Conservation (phyloP, 2,113 vertebrate genomes). For the Tinamus guttatus region DNA sequence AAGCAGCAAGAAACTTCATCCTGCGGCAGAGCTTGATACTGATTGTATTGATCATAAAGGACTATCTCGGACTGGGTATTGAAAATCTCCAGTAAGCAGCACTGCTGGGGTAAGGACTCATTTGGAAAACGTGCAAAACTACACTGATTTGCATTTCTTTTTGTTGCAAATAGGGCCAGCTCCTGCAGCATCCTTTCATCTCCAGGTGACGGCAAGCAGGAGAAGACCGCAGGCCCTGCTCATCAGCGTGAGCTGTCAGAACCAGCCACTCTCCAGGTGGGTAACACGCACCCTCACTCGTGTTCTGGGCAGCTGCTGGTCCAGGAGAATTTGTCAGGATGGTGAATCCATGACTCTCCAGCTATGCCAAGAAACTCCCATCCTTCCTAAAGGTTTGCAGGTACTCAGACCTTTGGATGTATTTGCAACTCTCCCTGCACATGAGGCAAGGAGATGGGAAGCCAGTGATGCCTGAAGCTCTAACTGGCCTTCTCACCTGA, state of each 20-base stretch:
- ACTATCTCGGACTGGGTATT: not conserved
- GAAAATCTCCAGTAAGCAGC: not conserved
- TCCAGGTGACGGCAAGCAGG: not conserved
- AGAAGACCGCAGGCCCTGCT: rapidly evolving
- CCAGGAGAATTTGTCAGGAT: rapidly evolving
- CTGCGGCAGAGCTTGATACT: not conserved
- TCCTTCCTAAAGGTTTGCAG: not conserved
- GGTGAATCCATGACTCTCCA: rapidly evolving
- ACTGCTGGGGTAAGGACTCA: rapidly evolving
- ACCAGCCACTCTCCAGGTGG: not conserved
- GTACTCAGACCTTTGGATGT: not conserved
- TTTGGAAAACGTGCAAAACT: not conserved
- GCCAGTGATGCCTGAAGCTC: not conserved
- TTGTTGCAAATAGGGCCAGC: not conserved
- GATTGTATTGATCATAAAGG: rapidly evolving
- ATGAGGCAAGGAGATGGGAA: not conserved
- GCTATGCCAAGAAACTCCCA: not conserved
- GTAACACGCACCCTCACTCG: rapidly evolving
- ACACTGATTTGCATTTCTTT: not conserved
- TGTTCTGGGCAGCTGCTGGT: rapidly evolving
- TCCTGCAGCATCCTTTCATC: not conserved
- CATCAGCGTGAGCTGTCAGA: not conserved
- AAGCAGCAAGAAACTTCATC: not conserved
- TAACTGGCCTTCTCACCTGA: not conserved
- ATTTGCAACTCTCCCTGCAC: not conserved